Evolutionary conservation across 1,140 invertebrate species (phyloP).

Genomic region (Sipha flava): DNA sequence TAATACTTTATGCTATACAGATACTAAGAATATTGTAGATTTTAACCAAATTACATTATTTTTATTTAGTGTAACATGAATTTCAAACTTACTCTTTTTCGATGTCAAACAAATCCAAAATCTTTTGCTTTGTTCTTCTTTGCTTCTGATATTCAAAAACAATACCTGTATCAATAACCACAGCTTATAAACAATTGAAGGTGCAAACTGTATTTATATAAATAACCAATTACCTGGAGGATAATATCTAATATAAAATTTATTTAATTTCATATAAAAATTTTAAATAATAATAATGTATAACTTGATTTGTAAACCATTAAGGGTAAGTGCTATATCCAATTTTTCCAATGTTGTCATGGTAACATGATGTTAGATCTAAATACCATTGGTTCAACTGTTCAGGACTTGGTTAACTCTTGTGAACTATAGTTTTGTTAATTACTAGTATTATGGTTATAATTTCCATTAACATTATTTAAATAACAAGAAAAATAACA

Average conservation of each 20-base stretch:
- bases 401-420: too few relatives aligned
- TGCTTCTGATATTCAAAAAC: slow-evolving; percentile 1
- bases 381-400: neutral
- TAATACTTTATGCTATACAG: too few relatives aligned
- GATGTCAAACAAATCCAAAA: slow-evolving; percentile 2
- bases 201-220: neutral
- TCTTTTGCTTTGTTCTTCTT: neutral
- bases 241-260: slow-evolving; percentile 59
- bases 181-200: neutral
- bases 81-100: neutral
- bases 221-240: slow-evolving; percentile 48
- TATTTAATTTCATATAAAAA: slow-evolving; percentile 52
- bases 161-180: neutral
- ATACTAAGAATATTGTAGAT: too few relatives aligned
- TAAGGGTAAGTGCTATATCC: neutral
- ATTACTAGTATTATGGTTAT: too few relatives aligned
- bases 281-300: neutral
- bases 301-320: neutral
- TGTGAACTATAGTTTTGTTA: neutral
- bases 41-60: neutral
- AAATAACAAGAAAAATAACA: too few relatives aligned
- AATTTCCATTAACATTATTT: too few relatives aligned
- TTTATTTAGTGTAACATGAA: neutral
- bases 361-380: neutral
- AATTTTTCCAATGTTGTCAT: neutral